These are phyloP conservation scores for Malthinus seriepunctatus DNA, from an alignment of 2,888 invertebrate genomes.

Conservation along the genomic window DNA sequence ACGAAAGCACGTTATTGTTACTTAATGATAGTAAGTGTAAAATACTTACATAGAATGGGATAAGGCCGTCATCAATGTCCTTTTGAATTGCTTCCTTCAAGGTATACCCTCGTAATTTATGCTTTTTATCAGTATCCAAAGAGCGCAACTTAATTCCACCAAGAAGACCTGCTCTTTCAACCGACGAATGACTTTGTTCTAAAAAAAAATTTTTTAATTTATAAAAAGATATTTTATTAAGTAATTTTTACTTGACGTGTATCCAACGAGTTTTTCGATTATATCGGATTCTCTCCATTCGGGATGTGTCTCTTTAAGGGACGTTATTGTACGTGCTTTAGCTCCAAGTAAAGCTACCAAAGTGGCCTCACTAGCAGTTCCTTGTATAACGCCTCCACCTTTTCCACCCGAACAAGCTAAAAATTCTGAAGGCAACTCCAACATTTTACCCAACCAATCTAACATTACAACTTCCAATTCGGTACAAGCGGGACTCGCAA, in stretches of 20 bases:
- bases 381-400: constrained; percentile 81
- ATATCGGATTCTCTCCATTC: constrained; percentile 76
- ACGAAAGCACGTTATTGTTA: no score
- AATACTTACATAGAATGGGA: constrained; percentile 85
- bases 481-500: constrained; percentile 93
- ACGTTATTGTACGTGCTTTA: constrained; percentile 71
- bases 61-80: constrained; percentile 85
- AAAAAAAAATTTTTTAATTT: constrained; percentile 29
- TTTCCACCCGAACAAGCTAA: constrained; percentile 79
- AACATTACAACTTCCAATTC: constrained; percentile 94
- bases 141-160: constrained; percentile 82
- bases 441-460: constrained; percentile 94
- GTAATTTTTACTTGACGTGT: constrained; percentile 69
- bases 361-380: constrained; percentile 94
- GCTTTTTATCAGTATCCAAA: constrained; percentile 72
- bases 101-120: constrained; percentile 74
- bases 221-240: neutral
- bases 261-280: constrained; percentile 80
- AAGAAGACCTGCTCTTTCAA: constrained; percentile 88
- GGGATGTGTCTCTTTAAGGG: constrained; percentile 71
- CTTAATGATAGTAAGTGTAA: neutral
- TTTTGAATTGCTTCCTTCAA: constrained; percentile 79
- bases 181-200: constrained; percentile 92
- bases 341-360: constrained; percentile 91
- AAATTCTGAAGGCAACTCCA: constrained; percentile 84